Conservation (phyloP, 2,888 invertebrate species). For the Autographa gamma region DNA sequence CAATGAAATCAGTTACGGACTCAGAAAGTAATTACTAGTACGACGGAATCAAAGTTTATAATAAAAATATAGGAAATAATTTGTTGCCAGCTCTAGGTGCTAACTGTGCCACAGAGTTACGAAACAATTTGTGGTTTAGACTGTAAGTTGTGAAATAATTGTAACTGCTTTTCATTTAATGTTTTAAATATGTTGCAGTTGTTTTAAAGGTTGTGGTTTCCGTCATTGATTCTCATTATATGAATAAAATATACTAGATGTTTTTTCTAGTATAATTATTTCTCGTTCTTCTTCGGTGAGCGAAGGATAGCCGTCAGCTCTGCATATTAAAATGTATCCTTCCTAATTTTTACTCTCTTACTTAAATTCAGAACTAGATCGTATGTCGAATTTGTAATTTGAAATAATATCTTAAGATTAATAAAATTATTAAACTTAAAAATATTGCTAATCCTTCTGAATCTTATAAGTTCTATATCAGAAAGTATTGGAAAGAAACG, state of each 20-base stretch:
- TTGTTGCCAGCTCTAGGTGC: constrained; percentile 58
- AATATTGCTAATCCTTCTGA: constrained; percentile 12
- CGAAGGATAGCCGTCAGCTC: too few species aligned
- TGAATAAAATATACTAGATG: too few species aligned
- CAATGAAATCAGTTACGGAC: constrained; percentile 54
- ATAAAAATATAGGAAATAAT: constrained; percentile 67
- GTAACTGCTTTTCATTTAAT: neutral
- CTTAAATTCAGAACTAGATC: too few species aligned
- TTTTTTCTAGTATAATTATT: too few species aligned
- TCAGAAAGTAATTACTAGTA: constrained; percentile 60
- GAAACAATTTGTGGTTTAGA: constrained; percentile 18
- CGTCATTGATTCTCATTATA: too few species aligned
- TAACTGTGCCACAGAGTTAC: constrained; percentile 48
- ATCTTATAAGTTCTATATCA: constrained; percentile 21
- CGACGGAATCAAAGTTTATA: constrained; percentile 62
- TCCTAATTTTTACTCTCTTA: too few species aligned
- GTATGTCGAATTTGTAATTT: too few species aligned
- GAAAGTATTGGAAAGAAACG: constrained; percentile 47
- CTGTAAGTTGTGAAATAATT: neutral
- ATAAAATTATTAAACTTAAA: neutral
- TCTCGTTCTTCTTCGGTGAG: too few species aligned
- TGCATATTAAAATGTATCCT: too few species aligned
- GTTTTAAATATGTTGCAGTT: too few species aligned
- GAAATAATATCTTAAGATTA: too few species aligned
- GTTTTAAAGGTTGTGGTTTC: too few species aligned